Conservation (phyloP, 2,888 invertebrate genomes). For the Rhamnusium bicolor region DNA sequence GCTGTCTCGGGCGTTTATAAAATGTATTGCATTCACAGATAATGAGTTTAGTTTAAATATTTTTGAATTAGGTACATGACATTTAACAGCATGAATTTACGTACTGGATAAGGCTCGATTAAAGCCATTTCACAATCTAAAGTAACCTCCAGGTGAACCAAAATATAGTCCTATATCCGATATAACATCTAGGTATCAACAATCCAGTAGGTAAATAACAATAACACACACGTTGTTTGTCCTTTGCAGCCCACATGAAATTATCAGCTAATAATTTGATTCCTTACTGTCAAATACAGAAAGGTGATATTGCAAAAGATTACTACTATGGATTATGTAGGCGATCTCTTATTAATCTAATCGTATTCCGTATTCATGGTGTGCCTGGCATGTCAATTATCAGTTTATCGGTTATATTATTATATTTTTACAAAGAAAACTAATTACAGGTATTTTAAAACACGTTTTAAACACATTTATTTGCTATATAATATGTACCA, state of each 20-base stretch:
- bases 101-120: background rate
- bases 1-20: background rate
- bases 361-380: background rate
- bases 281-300: slow-evolving; percentile 9
- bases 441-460: background rate
- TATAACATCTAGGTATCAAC: background rate
- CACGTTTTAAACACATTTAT: too few species aligned
- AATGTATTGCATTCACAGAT: background rate
- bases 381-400: background rate
- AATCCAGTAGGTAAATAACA: slow-evolving; percentile 17
- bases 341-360: too few species aligned
- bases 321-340: background rate
- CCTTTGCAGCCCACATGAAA: slow-evolving; percentile 3
- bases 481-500: too few species aligned
- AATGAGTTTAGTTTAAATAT: background rate
- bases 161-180: background rate
- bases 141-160: too few species aligned
- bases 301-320: slow-evolving; percentile 16
- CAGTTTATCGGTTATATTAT: background rate
- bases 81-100: background rate
- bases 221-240: slow-evolving; percentile 13
- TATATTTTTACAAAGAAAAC: background rate
- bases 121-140: background rate
- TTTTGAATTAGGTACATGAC: slow-evolving; percentile 10
- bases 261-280: slow-evolving; percentile 14